Base-by-base conservation (phyloP, 2,888 invertebrate genomes). In the Dicycla oo region DNA sequence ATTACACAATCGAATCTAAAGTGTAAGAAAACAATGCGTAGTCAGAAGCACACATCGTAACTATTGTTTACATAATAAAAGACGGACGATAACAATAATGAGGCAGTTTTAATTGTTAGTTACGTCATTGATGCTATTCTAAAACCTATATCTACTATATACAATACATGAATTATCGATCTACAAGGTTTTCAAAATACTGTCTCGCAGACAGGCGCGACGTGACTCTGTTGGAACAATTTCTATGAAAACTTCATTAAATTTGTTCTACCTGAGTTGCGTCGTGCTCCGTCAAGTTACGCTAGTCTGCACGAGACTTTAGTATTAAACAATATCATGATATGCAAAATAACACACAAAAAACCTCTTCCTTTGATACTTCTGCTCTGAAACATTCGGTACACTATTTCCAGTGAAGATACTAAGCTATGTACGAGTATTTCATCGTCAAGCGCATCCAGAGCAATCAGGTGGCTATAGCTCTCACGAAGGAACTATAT, bases 1-100 rank as follows among this genome's bases (percentile, higher is more conserved):
- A 51, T 47, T 75, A 54, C 23, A 65, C 15, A 63, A 65, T 65
- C 13, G 53, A 65, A 68, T 57, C 49, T 61, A 61, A 40, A 80
- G 20, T 62, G 26, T 45, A 61, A 57, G 56, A 54, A 81, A 76
- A 70, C 54, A 67, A 30, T 38, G 34, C 38, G 23, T 47, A 53
- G 26, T 71, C 43, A 47, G 43, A 69, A 61, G 63, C 63, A 64
- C 23, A 47, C 26, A 58, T 61, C 18, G 20, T 18, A 67, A 63
- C 60, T 49, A 56, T 72, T 66, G 56, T 82, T 78, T 63, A 78
- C 51, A 60, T 73, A 69, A 69, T 65, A 78, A 58, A 67, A 78
- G 43, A 56, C 47, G 30, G 26, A 40, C 45, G 54, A 73, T 82
- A 80, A 63, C 73, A 54, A 62, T 67, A 71, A 63, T 62, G 49